Base-by-base conservation (phyloP, 2,888 invertebrate genomes). In the Entomobrya proxima region DNA sequence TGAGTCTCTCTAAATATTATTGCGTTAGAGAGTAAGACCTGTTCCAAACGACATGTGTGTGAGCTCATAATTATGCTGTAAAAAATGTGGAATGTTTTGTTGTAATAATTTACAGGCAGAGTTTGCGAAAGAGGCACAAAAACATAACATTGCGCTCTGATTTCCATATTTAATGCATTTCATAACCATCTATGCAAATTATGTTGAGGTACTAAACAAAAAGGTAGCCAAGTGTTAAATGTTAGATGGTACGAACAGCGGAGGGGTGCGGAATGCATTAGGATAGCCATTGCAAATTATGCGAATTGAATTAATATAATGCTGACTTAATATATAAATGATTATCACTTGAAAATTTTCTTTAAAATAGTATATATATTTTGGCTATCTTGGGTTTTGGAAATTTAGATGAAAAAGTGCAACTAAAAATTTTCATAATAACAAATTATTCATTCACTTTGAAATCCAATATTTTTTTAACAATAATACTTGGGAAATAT, bases 131-230 rank as follows among this genome's bases (percentile, higher is more conserved):
- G 61, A 32, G 13, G 32, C n/a, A 64, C 35, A 64, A 64, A 64
- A 35, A 30, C 61, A 24, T 15, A 64, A 64, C 37, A 9, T 37
- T 64, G 35, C 37, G 18, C 15, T 37, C 37, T 11, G 21, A 21
- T 35, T 18, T 37, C 18, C 32, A 18, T 35, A 27, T 27, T 55
- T 9, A 37, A 18, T 44, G 30, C 32, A 24, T 77, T 61, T 77
- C 76, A 58, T 58, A 76, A 76, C 58, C 58, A 40, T 76, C n/a
- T 61, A 64, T 64, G 77, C 77, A 76, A 76, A 55, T 76, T 55
- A 27, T 64, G 21, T 32, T 61, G n/a, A 32, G 27, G 58, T 27
- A 11, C 2, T 30, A 13, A 50, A n/a, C 32, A 75, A 75, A 67
- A 67, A 67, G n/a, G n/a, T n/a, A 74, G 35, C 18, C 15, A 32